These are phyloP conservation scores for Aphyosemion australe DNA, from an alignment of 2,113 vertebrate species.

Conservation along the genomic window DNA sequence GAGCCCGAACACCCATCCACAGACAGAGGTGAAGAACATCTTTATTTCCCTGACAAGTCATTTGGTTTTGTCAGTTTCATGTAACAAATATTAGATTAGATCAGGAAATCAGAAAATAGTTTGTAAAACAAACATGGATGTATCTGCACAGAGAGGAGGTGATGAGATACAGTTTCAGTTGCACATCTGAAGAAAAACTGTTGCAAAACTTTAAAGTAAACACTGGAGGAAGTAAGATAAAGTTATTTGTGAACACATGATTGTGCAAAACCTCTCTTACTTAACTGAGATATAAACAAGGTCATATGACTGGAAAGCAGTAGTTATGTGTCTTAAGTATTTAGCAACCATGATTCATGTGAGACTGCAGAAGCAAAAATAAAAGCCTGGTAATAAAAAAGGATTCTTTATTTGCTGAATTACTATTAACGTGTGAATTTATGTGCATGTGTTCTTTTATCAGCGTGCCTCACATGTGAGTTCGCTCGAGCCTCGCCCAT, in stretches of 20 bases:
- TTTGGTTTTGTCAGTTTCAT: not conserved
- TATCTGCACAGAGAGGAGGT: not conserved
- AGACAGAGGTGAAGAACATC: slow-evolving; percentile 72
- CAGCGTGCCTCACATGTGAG: slow-evolving; percentile 83
- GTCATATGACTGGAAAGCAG: not conserved
- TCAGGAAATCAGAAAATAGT: no score
- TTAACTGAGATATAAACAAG: not conserved
- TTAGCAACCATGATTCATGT: not conserved
- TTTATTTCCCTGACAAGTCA: no score
- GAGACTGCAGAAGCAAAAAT: no score
- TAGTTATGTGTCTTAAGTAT: not conserved
- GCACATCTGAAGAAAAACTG: not conserved
- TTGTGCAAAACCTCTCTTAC: not conserved
- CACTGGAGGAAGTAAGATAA: slow-evolving; percentile 1
- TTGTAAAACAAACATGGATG: not conserved
- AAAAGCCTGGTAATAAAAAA: no score
- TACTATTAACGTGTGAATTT: not conserved
- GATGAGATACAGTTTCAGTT: not conserved
- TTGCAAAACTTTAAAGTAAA: not conserved
- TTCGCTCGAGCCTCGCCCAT: slow-evolving; percentile 76
- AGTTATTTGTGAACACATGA: not conserved
- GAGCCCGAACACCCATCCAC: slow-evolving; percentile 46
- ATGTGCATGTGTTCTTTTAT: slow-evolving; percentile 13
- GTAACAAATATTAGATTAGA: not conserved
- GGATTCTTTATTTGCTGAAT: no score